Evolutionary conservation across 2,888 invertebrate species (phyloP).

Genomic region (Caradrina kadenii): DNA sequence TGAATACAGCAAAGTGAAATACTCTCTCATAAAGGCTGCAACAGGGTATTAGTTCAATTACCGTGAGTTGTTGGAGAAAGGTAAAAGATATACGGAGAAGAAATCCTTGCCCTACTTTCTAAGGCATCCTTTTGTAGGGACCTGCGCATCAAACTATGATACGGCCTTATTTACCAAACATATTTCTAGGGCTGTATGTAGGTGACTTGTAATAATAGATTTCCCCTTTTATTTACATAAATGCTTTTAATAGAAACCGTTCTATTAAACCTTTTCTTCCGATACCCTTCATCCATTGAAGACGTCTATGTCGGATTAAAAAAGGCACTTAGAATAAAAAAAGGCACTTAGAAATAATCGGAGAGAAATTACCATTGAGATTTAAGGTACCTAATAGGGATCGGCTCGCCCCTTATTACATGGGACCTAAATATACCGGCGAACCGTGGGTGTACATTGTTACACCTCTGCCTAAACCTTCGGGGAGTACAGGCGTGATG

Average conservation of each 20-base stretch:
- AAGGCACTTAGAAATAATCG: too few species aligned
- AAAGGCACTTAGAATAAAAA: background rate
- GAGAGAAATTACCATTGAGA: background rate
- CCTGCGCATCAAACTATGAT: background rate
- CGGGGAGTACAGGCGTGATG: too few species aligned
- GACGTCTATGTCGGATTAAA: slow-evolving; percentile 2
- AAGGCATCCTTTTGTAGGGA: background rate
- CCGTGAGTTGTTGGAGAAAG: background rate
- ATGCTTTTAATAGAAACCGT: background rate
- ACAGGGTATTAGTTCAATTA: background rate
- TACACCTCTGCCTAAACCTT: too few species aligned
- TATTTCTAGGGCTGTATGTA: too few species aligned
- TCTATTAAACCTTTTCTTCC: background rate
- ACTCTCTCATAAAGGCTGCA: background rate
- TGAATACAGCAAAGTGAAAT: too few species aligned
- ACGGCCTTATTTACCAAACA: background rate
- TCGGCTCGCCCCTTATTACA: too few species aligned
- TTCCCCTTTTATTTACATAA: background rate
- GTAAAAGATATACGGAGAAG: too few species aligned
- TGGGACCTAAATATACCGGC: too few species aligned
- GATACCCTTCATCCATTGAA: background rate
- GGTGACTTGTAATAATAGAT: background rate
- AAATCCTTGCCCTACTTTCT: background rate
- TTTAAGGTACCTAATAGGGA: slow-evolving; percentile 1
- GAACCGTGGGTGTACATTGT: too few species aligned